phyloP scores from a whole-genome alignment of 2,797 vertebrate genomes.

The Sebastiscus albofasciatus region DNA sequence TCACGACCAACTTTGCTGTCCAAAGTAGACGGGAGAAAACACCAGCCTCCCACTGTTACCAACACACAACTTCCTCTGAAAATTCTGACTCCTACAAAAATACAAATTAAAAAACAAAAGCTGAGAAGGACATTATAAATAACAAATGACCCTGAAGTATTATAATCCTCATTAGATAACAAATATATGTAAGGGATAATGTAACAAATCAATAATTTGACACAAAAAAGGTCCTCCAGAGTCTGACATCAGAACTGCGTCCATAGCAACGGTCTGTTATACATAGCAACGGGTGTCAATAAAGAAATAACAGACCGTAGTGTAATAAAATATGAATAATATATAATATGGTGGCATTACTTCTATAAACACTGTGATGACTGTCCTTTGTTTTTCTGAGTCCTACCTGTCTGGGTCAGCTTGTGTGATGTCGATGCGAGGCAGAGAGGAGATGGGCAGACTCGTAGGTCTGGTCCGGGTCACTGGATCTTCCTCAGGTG shows the following conservation, averaged over 20 bases:
- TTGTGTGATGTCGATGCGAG: conserved; percentile 93
- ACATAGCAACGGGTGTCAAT: no score
- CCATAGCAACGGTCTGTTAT: no score
- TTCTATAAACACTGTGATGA: not conserved
- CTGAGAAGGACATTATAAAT: not conserved
- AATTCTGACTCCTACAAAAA: not conserved
- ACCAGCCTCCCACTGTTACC: not conserved
- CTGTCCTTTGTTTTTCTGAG: not conserved
- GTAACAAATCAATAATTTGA: no score
- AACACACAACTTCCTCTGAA: not conserved
- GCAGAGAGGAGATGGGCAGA: conserved; percentile 85
- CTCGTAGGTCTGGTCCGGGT: conserved; percentile 87
- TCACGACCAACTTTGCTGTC: not conserved
- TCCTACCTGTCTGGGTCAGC: conserved; percentile 90
- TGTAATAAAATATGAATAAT: not conserved
- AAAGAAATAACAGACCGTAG: no score
- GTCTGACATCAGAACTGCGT: no score
- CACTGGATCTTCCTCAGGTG: conserved; percentile 86
- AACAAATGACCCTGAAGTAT: not conserved
- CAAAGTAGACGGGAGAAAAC: conserved; percentile 2
- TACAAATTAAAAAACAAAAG: not conserved
- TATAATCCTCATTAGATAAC: not conserved
- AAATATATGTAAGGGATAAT: not conserved
- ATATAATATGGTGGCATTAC: not conserved
- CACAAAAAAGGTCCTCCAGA: no score